Percentiles rank a stretch among this genome's conserved stretches.
These are phyloP conservation scores for Poicephalus gulielmi DNA, from an alignment of 2,113 vertebrate genomes.

Conservation along the genomic window DNA sequence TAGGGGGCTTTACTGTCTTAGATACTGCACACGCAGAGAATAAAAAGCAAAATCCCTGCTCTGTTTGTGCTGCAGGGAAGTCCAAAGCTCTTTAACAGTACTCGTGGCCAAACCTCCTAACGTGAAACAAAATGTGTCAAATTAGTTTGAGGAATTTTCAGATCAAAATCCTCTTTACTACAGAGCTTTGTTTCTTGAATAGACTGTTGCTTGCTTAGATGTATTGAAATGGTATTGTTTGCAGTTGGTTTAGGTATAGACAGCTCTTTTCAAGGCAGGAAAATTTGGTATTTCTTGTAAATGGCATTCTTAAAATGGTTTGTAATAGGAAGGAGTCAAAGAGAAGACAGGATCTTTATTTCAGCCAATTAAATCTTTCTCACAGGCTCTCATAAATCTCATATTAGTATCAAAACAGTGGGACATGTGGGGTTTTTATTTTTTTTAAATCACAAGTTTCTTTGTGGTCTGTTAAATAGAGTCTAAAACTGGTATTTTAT, in stretches of 20 bases:
- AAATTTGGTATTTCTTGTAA: neutral
- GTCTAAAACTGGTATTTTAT: conserved; percentile 20
- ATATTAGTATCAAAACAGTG: neutral
- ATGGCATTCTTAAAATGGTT: neutral
- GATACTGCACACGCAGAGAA: neutral
- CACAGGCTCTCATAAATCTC: neutral
- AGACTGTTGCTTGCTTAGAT: neutral
- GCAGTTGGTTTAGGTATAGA: neutral
- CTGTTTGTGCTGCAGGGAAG: neutral
- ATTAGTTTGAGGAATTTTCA: neutral
- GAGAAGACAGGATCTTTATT: neutral
- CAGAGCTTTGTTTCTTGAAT: neutral
- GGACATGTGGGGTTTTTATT: neutral
- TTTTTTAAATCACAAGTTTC: neutral
- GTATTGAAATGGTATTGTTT: neutral
- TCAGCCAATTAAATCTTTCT: neutral
- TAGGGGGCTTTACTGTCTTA: neutral
- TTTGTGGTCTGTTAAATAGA: conserved; percentile 1
- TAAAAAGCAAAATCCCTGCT: neutral
- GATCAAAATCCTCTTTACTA: neutral
- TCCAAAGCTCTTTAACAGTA: neutral
- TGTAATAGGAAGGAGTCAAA: neutral
- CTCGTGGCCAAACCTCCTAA: neutral
- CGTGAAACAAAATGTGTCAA: neutral
- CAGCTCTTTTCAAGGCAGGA: neutral